A percentile compares a stretch with the other conserved stretches of the same genome.
Conservation (phyloP, 2,888 invertebrate species). For the Platypus cylindrus region DNA sequence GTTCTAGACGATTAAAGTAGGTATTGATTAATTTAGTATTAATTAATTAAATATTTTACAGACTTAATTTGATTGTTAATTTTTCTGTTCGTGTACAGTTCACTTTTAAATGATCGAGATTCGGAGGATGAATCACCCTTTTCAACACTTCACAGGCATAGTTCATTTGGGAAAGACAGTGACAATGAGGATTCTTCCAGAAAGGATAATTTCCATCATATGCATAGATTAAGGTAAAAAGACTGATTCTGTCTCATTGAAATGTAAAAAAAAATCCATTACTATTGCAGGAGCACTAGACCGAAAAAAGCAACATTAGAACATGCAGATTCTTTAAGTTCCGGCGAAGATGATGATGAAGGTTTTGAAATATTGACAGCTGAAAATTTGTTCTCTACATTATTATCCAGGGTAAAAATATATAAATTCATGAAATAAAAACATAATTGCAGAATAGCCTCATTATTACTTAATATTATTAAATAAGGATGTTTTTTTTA, state of each 20-base stretch:
- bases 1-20: constrained; percentile 57
- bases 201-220: constrained; percentile 41
- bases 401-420: constrained; percentile 73
- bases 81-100: constrained; percentile 31
- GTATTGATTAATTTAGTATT: constrained; percentile 6
- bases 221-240: constrained; percentile 53
- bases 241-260: no score
- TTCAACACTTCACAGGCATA: constrained; percentile 43
- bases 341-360: constrained; percentile 79
- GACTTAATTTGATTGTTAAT: background rate
- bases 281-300: constrained; percentile 49
- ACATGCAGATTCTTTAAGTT: constrained; percentile 76
- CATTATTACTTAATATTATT: no score
- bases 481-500: no score
- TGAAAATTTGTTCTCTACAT: constrained; percentile 79
- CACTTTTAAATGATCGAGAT: constrained; percentile 54
- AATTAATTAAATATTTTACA: background rate
- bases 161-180: constrained; percentile 43
- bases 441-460: no score
- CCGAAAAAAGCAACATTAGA: constrained; percentile 52
- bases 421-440: no score
- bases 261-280: constrained; percentile 1
- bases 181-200: constrained; percentile 46
- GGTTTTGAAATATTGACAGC: constrained; percentile 85
- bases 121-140: constrained; percentile 56